Evolutionary conservation across 2,113 vertebrate species (phyloP).

Genomic region (Amia ocellicauda): DNA sequence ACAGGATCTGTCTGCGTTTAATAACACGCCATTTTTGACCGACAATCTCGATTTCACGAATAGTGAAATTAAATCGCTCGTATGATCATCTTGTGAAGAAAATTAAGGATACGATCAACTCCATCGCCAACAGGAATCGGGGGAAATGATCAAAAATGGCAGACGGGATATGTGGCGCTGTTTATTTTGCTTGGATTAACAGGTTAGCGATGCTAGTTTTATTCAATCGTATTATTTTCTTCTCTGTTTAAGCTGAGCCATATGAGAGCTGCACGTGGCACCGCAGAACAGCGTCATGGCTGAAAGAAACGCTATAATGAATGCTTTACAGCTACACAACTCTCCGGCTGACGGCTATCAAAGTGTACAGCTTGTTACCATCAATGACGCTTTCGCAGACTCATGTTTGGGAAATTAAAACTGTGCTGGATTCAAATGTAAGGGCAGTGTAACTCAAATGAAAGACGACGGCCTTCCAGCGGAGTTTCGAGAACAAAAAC

Average conservation of each 20-base stretch:
- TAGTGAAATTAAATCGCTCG: slow-evolving; percentile 2
- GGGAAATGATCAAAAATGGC: slow-evolving; percentile 3
- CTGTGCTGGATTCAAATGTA: no score
- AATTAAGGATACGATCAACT: slow-evolving; percentile 9
- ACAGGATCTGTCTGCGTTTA: slow-evolving; percentile 15
- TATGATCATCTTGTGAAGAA: not conserved
- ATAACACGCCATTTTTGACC: slow-evolving; percentile 22
- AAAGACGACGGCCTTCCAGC: no score
- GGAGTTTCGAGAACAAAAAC: no score
- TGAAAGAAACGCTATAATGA: no score
- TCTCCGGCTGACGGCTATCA: not conserved
- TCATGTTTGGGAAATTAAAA: no score
- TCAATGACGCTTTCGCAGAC: no score
- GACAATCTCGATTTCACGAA: slow-evolving; percentile 22
- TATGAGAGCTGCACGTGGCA: not conserved
- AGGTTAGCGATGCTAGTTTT: slow-evolving; percentile 11
- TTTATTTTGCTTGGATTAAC: slow-evolving; percentile 30
- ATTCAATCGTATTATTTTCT: slow-evolving; percentile 15
- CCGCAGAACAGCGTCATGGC: slow-evolving; percentile 2
- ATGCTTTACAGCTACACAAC: no score
- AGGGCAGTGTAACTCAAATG: no score
- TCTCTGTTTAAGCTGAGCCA: slow-evolving; percentile 12
- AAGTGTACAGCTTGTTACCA: not conserved
- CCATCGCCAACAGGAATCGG: not conserved
- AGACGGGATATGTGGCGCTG: slow-evolving; percentile 8